phyloP scores from a whole-genome alignment of 2,797 vertebrate genomes.

The Philypnodon macrostomus region DNA sequence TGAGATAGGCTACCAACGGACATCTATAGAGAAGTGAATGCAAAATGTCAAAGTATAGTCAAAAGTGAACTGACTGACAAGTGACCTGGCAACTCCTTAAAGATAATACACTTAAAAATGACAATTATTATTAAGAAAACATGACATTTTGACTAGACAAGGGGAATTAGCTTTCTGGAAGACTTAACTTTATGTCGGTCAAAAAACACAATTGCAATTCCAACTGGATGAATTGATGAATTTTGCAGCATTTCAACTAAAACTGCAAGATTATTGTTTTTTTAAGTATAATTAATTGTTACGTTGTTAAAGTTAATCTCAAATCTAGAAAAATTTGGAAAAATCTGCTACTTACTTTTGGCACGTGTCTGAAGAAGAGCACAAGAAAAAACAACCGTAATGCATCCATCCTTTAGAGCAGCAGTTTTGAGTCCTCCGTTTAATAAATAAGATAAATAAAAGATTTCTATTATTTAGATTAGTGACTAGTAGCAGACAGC shows the following conservation, averaged over 20 bases:
- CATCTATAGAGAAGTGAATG: background rate
- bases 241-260: too few relatives aligned
- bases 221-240: too few relatives aligned
- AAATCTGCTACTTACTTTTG: slow-evolving; percentile 50
- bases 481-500: slow-evolving; percentile 5
- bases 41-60: background rate
- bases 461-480: too few relatives aligned
- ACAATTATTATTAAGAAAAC: background rate
- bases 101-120: slow-evolving; percentile 1
- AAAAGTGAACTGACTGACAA: background rate
- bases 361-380: slow-evolving; percentile 39
- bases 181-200: too few relatives aligned
- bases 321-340: too few relatives aligned
- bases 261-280: too few relatives aligned
- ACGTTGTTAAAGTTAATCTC: too few relatives aligned
- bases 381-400: slow-evolving; percentile 41
- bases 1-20: slow-evolving; percentile 18
- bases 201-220: background rate
- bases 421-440: too few relatives aligned
- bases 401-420: slow-evolving; percentile 50
- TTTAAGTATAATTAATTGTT: too few relatives aligned
- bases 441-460: too few relatives aligned
- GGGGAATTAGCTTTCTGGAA: too few relatives aligned
- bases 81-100: slow-evolving; percentile 6
- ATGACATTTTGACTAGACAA: background rate